Evolutionary conservation across 2,888 invertebrate species (phyloP).

Genomic region (Punctoribates punctum): DNA sequence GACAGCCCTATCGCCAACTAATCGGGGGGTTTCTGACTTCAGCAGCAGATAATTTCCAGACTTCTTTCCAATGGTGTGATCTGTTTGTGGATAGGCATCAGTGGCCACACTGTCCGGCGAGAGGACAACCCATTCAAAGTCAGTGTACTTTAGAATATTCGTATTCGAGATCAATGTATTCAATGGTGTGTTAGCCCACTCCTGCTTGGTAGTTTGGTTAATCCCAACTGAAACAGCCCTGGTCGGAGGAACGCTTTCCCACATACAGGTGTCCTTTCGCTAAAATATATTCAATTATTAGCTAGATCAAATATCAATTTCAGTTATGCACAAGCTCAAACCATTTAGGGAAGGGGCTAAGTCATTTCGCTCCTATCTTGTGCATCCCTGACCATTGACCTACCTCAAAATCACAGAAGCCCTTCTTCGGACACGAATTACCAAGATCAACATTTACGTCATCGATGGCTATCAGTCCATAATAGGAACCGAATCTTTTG

Average conservation of each 20-base stretch:
- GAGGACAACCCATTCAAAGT: neutral
- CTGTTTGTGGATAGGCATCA: neutral
- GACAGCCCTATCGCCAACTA: conserved; percentile 40
- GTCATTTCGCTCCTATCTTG: no score
- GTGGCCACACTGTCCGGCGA: neutral
- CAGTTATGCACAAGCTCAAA: no score
- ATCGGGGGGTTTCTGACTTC: neutral
- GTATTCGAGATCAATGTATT: neutral
- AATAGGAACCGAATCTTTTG: no score
- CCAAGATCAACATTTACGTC: neutral
- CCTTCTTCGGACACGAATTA: neutral
- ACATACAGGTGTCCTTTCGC: conserved; percentile 6
- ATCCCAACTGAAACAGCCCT: neutral
- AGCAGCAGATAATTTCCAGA: neutral
- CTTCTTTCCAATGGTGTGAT: neutral
- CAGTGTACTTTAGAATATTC: neutral
- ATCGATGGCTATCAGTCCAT: conserved; percentile 6
- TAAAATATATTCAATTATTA: neutral
- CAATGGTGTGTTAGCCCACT: neutral
- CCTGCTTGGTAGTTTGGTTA: neutral
- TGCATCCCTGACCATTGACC: no score
- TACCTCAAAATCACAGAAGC: conserved; percentile 22
- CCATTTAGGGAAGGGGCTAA: no score
- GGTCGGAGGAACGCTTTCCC: neutral
- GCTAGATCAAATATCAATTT: no score